phyloP scores from a whole-genome alignment of 1,140 invertebrate genomes.

The Drosophila ercepeae region DNA sequence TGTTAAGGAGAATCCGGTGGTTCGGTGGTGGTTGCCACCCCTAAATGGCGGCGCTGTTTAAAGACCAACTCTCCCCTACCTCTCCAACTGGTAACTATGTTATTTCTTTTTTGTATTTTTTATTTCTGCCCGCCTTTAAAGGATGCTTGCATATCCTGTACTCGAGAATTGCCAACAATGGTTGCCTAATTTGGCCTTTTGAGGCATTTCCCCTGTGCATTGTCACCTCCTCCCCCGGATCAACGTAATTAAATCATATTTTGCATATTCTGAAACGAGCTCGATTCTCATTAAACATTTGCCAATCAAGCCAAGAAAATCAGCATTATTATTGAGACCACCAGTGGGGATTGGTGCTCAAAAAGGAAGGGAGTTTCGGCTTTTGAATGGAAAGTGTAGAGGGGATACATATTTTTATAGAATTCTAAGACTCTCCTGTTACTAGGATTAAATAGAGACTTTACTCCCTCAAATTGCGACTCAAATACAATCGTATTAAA shows the following conservation, averaged over 20 bases:
- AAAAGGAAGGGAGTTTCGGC: not conserved
- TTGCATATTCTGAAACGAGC: slow-evolving; percentile 70
- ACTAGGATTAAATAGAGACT: slow-evolving; percentile 4
- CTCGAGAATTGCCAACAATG: slow-evolving; percentile 71
- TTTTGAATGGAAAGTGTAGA: not conserved
- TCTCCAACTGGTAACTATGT: slow-evolving; percentile 21
- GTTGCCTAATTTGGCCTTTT: slow-evolving; percentile 67
- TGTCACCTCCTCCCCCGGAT: slow-evolving; percentile 38
- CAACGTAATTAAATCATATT: slow-evolving; percentile 79
- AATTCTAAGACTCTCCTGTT: not conserved
- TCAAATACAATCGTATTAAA: not conserved
- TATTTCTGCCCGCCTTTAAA: slow-evolving; percentile 4
- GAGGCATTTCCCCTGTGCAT: slow-evolving; percentile 69
- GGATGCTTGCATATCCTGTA: slow-evolving; percentile 22
- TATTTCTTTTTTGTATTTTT: slow-evolving; percentile 16
- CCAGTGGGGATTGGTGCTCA: slow-evolving; percentile 33
- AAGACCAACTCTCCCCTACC: slow-evolving; percentile 29
- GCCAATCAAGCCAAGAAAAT: slow-evolving; percentile 61
- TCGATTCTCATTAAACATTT: slow-evolving; percentile 69
- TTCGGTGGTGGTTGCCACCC: slow-evolving; percentile 60
- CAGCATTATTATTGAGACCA: slow-evolving; percentile 55
- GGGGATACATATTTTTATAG: not conserved
- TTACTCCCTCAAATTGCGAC: not conserved
- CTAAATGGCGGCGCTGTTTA: slow-evolving; percentile 52
- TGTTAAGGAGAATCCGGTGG: slow-evolving; percentile 4